A percentile compares a stretch with the other conserved stretches of the same genome.
phyloP scores from a whole-genome alignment of 2,888 invertebrate species.

The Merodon equestris region DNA sequence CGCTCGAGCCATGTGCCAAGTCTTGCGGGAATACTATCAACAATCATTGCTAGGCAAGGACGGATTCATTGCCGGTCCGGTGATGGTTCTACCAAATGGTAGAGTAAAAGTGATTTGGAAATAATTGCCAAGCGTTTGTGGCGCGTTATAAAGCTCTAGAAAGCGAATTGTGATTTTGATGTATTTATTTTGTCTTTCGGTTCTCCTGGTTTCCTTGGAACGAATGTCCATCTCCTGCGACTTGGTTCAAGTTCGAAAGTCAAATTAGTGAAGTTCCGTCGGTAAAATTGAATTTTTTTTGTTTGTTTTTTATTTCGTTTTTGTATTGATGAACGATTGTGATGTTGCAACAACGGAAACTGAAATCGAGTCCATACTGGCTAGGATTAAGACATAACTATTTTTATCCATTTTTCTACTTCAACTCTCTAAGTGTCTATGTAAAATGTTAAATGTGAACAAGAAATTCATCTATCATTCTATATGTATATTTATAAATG shows the following conservation, averaged over 20 bases:
- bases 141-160: conserved; percentile 59
- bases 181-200: too few species aligned
- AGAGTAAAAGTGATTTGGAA: conserved; percentile 70
- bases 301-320: conserved; percentile 25
- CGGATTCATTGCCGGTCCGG: conserved; percentile 70
- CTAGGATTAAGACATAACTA: conserved; percentile 44
- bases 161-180: conserved; percentile 72
- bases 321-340: conserved; percentile 30
- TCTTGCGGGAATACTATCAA: conserved; percentile 75
- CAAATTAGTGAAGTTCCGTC: conserved; percentile 50
- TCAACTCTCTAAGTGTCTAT: conserved; percentile 60
- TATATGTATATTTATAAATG: conserved; percentile 3
- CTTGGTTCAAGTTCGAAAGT: conserved; percentile 10
- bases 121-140: conserved; percentile 38
- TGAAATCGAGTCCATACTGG: conserved; percentile 34
- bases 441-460: conserved; percentile 41
- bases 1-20: conserved; percentile 76
- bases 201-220: conserved; percentile 17
- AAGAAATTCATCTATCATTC: not conserved
- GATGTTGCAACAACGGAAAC: conserved; percentile 46
- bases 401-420: conserved; percentile 1
- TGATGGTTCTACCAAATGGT: conserved; percentile 74
- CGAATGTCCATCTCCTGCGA: conserved; percentile 31
- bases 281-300: conserved; percentile 27
- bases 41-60: conserved; percentile 68